phyloP scores from a whole-genome alignment of 2,113 vertebrate genomes.

The Machaerirhynchus nigripectus region DNA sequence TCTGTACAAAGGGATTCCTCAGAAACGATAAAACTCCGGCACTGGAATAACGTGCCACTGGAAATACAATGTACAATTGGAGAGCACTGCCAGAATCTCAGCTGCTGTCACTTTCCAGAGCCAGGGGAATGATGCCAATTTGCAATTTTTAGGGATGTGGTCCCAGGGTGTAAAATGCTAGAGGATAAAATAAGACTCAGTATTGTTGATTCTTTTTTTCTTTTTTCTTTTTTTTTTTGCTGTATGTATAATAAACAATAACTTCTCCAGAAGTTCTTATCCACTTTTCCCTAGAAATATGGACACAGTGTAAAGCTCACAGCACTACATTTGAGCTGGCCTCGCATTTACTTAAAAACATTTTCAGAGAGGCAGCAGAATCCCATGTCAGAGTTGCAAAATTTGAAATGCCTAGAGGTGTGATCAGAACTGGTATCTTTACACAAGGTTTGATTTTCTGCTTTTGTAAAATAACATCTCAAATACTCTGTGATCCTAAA shows the following conservation, averaged over 20 bases:
- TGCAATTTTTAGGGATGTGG: neutral
- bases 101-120: neutral
- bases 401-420: neutral
- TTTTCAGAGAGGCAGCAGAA: neutral
- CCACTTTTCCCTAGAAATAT: neutral
- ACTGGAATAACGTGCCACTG: neutral
- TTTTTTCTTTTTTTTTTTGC: neutral
- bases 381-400: neutral
- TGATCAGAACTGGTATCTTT: neutral
- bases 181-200: neutral
- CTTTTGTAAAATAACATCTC: neutral
- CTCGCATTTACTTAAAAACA: neutral
- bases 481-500: neutral
- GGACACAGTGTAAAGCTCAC: neutral
- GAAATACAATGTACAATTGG: neutral
- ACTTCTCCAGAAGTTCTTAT: neutral
- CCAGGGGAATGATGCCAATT: neutral
- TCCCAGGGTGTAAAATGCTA: neutral
- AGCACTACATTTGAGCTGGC: neutral
- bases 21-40: neutral
- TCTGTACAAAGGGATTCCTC: conserved; percentile 41
- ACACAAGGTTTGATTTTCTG: neutral
- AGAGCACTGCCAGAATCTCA: neutral
- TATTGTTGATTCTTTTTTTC: neutral
- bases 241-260: neutral